phyloP scores from a whole-genome alignment of 2,797 vertebrate genomes.

The Propithecus perrieri region DNA sequence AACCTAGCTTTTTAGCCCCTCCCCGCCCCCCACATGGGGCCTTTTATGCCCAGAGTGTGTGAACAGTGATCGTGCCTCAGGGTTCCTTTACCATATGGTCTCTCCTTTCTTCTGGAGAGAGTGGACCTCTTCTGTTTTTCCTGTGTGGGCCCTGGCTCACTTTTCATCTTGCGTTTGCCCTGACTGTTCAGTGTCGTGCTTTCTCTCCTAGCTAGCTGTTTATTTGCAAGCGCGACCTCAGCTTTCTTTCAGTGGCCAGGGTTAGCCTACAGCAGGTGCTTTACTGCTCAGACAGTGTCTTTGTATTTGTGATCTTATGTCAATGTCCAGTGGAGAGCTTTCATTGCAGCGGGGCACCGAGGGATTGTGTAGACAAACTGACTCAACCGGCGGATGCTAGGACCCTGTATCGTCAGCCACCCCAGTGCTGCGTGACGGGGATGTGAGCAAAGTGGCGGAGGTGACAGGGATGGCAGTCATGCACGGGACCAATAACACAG shows the following conservation, averaged over 20 bases:
- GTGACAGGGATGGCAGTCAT: background rate
- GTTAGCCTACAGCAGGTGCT: background rate
- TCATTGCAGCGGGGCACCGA: background rate
- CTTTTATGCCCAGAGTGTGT: background rate
- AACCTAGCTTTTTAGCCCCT: accelerated
- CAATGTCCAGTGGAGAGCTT: background rate
- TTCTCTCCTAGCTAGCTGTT: background rate
- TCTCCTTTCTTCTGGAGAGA: background rate
- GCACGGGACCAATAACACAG: background rate
- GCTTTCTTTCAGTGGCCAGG: background rate
- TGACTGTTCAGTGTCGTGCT: background rate
- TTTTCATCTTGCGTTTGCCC: background rate
- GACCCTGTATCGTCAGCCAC: background rate
- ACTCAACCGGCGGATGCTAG: background rate
- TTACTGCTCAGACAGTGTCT: background rate
- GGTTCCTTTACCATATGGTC: accelerated
- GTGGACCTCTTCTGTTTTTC: background rate
- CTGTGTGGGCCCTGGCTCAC: background rate
- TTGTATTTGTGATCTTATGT: background rate
- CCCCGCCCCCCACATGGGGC: accelerated
- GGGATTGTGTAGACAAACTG: background rate
- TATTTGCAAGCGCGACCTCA: background rate
- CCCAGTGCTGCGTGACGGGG: background rate
- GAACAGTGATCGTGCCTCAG: background rate
- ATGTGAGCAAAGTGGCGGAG: background rate